Evolutionary conservation across 2,113 vertebrate species (phyloP).

Genomic region (Upupa epops): DNA sequence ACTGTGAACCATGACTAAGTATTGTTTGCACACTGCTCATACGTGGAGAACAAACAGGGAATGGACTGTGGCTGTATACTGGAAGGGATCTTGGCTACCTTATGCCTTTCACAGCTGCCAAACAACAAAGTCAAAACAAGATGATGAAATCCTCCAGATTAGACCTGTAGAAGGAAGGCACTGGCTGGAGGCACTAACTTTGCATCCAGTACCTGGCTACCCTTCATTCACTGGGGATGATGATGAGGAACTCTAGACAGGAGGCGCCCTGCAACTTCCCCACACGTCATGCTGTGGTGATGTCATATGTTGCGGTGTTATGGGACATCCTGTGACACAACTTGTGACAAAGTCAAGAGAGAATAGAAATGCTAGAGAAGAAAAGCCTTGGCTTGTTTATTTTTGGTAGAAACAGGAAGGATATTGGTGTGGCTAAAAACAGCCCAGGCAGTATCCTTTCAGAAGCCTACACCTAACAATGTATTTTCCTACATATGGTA

Average conservation of each 20-base stretch:
- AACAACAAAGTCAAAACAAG: neutral
- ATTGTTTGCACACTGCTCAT: neutral
- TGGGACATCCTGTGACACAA: conserved; percentile 43
- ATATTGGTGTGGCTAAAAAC: conserved; percentile 10
- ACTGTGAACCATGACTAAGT: neutral
- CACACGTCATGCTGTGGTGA: neutral
- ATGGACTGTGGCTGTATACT: neutral
- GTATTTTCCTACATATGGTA: neutral
- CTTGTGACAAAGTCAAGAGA: neutral
- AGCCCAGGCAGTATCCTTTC: neutral
- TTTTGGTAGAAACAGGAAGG: conserved; percentile 43
- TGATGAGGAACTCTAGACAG: neutral
- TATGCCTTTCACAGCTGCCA: neutral
- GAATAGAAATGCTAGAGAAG: neutral
- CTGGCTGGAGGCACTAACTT: neutral
- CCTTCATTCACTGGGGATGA: neutral
- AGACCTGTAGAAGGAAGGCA: neutral
- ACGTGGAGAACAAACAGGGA: neutral
- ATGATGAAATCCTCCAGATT: neutral
- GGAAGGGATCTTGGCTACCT: neutral
- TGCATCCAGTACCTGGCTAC: neutral
- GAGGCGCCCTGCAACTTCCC: neutral
- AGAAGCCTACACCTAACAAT: neutral
- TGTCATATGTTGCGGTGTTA: neutral
- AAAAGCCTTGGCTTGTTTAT: neutral